Evolutionary conservation across 1,140 invertebrate genomes (phyloP).

Genomic region (Tenebrio molitor): DNA sequence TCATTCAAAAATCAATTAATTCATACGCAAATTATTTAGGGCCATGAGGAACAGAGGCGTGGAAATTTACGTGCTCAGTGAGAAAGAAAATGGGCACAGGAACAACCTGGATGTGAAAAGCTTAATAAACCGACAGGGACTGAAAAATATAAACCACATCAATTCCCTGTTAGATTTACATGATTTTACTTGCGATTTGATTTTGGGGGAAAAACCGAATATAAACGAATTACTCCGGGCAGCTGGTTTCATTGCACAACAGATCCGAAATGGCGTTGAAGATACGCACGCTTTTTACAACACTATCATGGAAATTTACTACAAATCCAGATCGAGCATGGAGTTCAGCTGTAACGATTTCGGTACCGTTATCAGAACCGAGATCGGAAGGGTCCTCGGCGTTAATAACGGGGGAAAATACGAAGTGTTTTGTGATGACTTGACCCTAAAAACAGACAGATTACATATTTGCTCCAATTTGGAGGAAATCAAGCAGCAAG

Average conservation of each 20-base stretch:
- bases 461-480: constrained; percentile 61
- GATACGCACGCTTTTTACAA: constrained; percentile 69
- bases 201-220: constrained; percentile 69
- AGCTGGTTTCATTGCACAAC: constrained; percentile 75
- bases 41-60: constrained; percentile 98
- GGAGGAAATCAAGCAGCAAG: constrained; percentile 63
- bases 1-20: too few species aligned
- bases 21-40: constrained; percentile 69
- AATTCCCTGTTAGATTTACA: constrained; percentile 72
- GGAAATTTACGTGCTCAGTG: constrained; percentile 84
- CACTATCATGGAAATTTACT: constrained; percentile 78
- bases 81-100: constrained; percentile 60
- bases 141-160: constrained; percentile 65
- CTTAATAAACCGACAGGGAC: constrained; percentile 70
- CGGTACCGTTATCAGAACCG: constrained; percentile 55
- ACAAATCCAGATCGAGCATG: constrained; percentile 71
- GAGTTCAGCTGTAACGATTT: constrained; percentile 68
- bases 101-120: constrained; percentile 70
- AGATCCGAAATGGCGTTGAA: constrained; percentile 73
- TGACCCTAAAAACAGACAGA: constrained; percentile 57
- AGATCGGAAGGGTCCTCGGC: constrained; percentile 52
- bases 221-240: constrained; percentile 75
- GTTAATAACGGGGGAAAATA: not conserved
- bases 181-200: constrained; percentile 57
- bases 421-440: constrained; percentile 40